Evolutionary conservation across 1,140 invertebrate species (phyloP).

Genomic region (Potamilus streckersoni): DNA sequence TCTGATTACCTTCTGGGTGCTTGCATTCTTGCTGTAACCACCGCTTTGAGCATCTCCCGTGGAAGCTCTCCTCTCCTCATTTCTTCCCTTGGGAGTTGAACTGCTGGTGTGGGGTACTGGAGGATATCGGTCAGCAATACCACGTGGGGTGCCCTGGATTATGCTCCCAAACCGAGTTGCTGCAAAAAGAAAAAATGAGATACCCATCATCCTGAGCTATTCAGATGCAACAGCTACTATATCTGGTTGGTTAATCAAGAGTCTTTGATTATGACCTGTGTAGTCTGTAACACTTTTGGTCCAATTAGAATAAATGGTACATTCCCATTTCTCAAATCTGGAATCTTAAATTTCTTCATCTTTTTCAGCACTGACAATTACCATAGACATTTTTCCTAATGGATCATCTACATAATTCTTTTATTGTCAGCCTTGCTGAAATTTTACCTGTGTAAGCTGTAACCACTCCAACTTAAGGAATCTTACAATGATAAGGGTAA

Average conservation of each 20-base stretch:
- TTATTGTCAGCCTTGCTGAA: too few relatives aligned
- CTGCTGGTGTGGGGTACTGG: conserved; percentile 11
- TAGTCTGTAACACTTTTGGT: background rate
- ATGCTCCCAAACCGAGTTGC: conserved; percentile 45
- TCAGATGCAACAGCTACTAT: conserved; percentile 5
- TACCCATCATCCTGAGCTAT: conserved; percentile 1
- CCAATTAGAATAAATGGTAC: background rate
- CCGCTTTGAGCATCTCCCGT: conserved; percentile 8
- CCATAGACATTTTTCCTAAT: too few relatives aligned
- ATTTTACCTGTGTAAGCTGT: too few relatives aligned
- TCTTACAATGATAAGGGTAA: too few relatives aligned
- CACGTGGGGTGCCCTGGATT: conserved; percentile 50
- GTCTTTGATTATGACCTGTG: conserved; percentile 3
- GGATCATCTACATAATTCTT: too few relatives aligned
- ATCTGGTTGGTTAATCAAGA: conserved; percentile 1
- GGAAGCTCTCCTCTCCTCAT: conserved; percentile 16
- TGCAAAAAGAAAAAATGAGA: conserved; percentile 4
- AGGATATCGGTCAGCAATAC: conserved; percentile 22
- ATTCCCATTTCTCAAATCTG: background rate
- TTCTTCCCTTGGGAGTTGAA: conserved; percentile 18
- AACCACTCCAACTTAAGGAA: too few relatives aligned
- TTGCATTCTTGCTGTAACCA: too few relatives aligned
- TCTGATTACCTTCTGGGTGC: too few relatives aligned
- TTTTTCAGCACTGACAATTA: too few relatives aligned
- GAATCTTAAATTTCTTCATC: background rate